These are phyloP conservation scores for Drosophila seclusa DNA, from an alignment of 2,888 invertebrate species.

Conservation along the genomic window DNA sequence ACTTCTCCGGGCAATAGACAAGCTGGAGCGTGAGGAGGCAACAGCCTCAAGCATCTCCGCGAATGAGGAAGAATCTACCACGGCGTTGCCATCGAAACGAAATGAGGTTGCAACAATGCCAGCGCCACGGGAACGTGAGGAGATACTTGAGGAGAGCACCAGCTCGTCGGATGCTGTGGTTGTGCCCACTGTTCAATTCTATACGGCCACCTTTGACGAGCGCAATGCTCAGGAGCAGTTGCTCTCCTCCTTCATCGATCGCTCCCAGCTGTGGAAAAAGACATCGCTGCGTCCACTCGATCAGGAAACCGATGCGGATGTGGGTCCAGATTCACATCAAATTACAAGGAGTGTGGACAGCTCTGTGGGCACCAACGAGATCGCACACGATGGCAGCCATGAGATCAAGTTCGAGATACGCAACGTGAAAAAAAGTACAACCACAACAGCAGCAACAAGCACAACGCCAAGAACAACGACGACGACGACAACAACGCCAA, in stretches of 20 bases:
- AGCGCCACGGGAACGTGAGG: conserved; percentile 71
- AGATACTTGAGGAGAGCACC: conserved; percentile 86
- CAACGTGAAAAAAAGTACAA: conserved; percentile 80
- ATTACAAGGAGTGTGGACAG: conserved; percentile 83
- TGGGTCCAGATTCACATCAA: conserved; percentile 76
- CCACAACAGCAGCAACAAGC: conserved; percentile 50
- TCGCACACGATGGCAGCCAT: conserved; percentile 74
- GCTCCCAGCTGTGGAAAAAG: conserved; percentile 77
- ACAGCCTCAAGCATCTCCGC: conserved; percentile 38
- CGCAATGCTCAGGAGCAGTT: conserved; percentile 81
- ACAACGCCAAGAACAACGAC: conserved; percentile 76
- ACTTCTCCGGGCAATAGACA: conserved; percentile 90
- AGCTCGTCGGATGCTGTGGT: conserved; percentile 84
- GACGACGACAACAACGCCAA: conserved; percentile 85
- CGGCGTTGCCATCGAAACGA: conserved; percentile 13
- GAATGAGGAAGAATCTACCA: conserved; percentile 38
- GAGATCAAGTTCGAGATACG: conserved; percentile 83
- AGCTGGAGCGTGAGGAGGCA: conserved; percentile 88
- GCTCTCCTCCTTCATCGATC: conserved; percentile 80
- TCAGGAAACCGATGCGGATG: conserved; percentile 22
- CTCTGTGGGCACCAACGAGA: conserved; percentile 82
- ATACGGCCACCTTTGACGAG: conserved; percentile 85
- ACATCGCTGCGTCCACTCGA: conserved; percentile 47
- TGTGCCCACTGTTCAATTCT: conserved; percentile 86
- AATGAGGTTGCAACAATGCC: conserved; percentile 50